Base-by-base conservation (phyloP, 2,888 invertebrate species). In the Synanthedon tipuliformis region DNA sequence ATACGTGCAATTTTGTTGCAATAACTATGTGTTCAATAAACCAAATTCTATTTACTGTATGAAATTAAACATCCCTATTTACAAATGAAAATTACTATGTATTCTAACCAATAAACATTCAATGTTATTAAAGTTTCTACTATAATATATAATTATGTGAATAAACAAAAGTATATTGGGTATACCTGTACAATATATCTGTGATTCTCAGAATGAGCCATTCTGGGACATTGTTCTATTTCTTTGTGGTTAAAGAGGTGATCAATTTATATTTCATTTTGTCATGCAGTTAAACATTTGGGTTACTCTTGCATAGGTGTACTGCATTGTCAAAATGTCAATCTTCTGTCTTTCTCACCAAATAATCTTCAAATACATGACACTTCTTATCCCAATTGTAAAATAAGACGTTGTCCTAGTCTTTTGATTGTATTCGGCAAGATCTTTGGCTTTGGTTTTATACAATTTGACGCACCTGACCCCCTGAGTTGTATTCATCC, bases 141-240 rank as follows among this genome's bases (percentile, higher is more conserved):
- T 10, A 23, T 34, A 7, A 8, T 7, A 34, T 34, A 34, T 23
- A 50, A 16, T 34, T 34, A 40, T 15, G 12, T 27, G 4, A 45
- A 45, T 45, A 45, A 13, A 15, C 56, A 81, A 81, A 73, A 59
- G 34, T 34, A 10, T 5, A 23, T 23, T n/a, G n/a, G 8, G 34
- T 34, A 34, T 34, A 95, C 95, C 90, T 95, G 94, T 65, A 93
- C 92, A 76, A 93, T 92, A 81, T 91, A 90, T 73, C 92, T 88
- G 77, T 90, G 90, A 84, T 89, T 90, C 73, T 90, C 90, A 78
- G 87, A 78, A 70, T 85, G 81, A 76, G 89, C 88, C 89, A 89
- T 89, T 72, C 77, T 89, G 80, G 74, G 79, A 72, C 82, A 83
- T 84, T 76, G 71, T 82, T 70, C 71, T 79, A 74, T 65, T 71